A percentile compares a stretch with the other conserved stretches of the same genome.
These are phyloP conservation scores for Ophion slaviceki DNA, from an alignment of 2,888 invertebrate species.

Conservation along the genomic window DNA sequence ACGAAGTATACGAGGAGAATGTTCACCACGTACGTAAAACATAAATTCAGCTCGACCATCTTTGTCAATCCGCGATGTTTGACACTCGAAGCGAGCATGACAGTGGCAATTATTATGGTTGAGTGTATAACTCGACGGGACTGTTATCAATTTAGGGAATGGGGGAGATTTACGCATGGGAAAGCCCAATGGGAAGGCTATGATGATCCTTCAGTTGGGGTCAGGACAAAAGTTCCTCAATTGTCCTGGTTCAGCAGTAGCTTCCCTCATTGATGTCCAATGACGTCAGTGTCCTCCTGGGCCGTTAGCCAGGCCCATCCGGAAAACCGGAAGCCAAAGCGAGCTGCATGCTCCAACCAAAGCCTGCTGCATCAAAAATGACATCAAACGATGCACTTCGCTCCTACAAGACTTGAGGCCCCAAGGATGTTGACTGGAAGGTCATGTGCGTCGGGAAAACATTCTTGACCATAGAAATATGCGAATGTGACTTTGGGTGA, in stretches of 20 bases:
- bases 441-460: not conserved
- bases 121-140: not conserved
- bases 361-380: not conserved
- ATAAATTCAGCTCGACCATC: not conserved
- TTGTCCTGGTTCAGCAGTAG: not conserved
- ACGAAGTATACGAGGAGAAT: constrained; percentile 23
- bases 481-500: constrained; percentile 1
- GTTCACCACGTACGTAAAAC: not conserved
- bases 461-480: not conserved
- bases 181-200: not conserved
- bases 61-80: constrained; percentile 10
- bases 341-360: not conserved
- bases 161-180: not conserved
- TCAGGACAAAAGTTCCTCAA: not conserved
- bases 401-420: not conserved
- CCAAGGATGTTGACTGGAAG: not conserved
- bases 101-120: constrained; percentile 6
- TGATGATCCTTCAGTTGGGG: not conserved
- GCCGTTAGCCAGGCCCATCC: not conserved
- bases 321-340: not conserved
- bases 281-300: not conserved
- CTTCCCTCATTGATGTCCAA: not conserved
- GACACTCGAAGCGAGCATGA: not conserved
- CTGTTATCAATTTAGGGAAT: not conserved
- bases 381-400: not conserved